Evolutionary conservation across 2,797 vertebrate species (phyloP).

Genomic region (Heteromormyrus szaboi): DNA sequence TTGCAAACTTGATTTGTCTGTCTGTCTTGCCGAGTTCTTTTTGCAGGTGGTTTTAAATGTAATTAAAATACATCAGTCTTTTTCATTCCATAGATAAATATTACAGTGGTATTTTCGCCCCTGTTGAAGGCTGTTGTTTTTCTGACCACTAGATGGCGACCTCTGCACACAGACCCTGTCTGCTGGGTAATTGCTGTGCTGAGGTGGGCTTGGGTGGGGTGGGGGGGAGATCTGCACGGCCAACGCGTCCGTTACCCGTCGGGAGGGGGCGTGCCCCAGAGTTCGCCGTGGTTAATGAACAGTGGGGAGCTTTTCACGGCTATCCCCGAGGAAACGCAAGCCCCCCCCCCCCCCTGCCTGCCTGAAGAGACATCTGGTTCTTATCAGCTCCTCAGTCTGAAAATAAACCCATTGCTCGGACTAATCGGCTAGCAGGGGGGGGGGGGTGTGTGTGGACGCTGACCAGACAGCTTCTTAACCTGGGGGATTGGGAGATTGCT

Average conservation of each 20-base stretch:
- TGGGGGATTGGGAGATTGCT: neutral
- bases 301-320: slow-evolving; percentile 16
- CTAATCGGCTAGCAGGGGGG: slow-evolving; percentile 16
- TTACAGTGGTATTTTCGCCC: neutral
- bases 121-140: neutral
- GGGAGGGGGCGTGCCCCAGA: neutral
- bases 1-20: neutral
- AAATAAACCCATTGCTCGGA: slow-evolving; percentile 27
- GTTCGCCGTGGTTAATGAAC: slow-evolving; percentile 24
- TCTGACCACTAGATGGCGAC: neutral
- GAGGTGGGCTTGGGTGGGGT: neutral
- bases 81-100: neutral
- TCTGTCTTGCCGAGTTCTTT: neutral
- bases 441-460: neutral
- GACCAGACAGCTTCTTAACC: slow-evolving; percentile 11
- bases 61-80: neutral
- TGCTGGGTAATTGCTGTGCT: neutral
- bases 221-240: neutral
- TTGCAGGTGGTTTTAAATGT: neutral
- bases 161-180: neutral
- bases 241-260: neutral
- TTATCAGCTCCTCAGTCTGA: slow-evolving; percentile 33
- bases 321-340: slow-evolving; percentile 15
- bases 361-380: slow-evolving; percentile 35
- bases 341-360: neutral